Evolutionary conservation across 2,113 vertebrate species (phyloP), one percentile per base, ranked within the genome.

Genomic region (Cavia porcellus): DNA sequence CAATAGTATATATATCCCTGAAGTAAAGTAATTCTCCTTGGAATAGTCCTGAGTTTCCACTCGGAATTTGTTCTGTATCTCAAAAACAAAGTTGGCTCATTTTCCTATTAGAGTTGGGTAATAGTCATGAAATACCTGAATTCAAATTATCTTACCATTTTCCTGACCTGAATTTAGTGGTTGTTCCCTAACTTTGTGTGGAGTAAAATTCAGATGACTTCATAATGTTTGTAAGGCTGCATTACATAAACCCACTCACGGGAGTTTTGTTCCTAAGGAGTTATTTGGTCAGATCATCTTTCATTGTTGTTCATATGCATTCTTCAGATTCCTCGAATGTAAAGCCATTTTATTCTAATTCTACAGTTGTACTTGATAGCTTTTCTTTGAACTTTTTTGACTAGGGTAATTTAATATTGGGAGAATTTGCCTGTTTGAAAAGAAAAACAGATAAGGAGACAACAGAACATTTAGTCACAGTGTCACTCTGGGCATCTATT

Each of bases 371-470:
- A 62, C 12, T 62, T 75, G 35, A 25, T 92, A 52, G 57, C 28
- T 88, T 94, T 96, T 81, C n/a, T 28, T 89, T 94, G 35, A 47
- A 15, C 38, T 19, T 82, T 94, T 96, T 80, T 84, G 12, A 92
- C 70, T 66, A 79, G 11, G 17, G 15, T 66, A 95, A 96, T 61
- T 90, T 28, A 89, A 89, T 11, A 42, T 10, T 61, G 47, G 45
- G 79, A 79, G 59, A 83, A 45, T 79, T 93, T 61, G 32, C 4
- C 32, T 92, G 80, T 86, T 79, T 22, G n/a, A 83, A 55, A 64
- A 66, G 50, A 2, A 55, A 89, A 87, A 91, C 62, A 75, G 38
- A 59, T 30, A 14, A 74, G 75, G 50, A 72, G 5, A 90, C 42
- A 11, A 77, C 3, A 86, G 22, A 74, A 92, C 81, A 74, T 80